Base-by-base conservation (phyloP, 2,888 invertebrate species). In the Cosmia pyralina region DNA sequence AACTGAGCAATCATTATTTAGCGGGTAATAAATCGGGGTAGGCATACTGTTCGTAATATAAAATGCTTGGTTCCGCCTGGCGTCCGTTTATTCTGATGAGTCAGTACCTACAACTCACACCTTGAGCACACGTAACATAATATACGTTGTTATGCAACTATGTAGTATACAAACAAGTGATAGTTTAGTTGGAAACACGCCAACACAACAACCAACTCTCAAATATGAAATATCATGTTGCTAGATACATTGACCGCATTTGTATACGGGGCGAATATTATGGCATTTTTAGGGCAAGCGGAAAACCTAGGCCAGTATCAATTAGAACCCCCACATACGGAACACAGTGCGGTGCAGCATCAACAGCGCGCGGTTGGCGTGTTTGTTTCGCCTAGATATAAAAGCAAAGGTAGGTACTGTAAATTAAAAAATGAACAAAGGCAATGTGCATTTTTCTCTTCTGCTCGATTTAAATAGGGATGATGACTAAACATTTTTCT, bases 161-260 rank as follows among this genome's bases (percentile, higher is more conserved):
- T 62, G 67, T 69, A 58, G 46, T 60, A 82, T 38, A 73, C 64
- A 82, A 72, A 71, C 71, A 82, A 70, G 38, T 44, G 48, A 46
- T 59, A 55, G 65, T 69, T 63, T 19, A 15, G 62, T 77, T 82
- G 82, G 85, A 77, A 77, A 60, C 52, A 41, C 38, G 82, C 82
- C 82, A 82, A 69, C 66, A 73, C 65, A 73, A 72, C 67, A 72
- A 82, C 53, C 63, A 72, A 38, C 34, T 60, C 72, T 38, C 53
- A 64, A 80, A 80, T 60, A 74, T 81, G 44, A 74, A 77, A 82
- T 70, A 82, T 82, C 55, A 69, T 82, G 69, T 63, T 77, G 19
- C 62, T 71, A 41, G 55, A 77, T 63, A 55, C 68, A 72, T 67
- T 62, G 55, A 60, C 55, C 53, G 44, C 55, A 67, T 60, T 63